Conservation (phyloP, 30 jellyfish, hydroid and myxozoan genomes). For the Aurelia sp. region DNA sequence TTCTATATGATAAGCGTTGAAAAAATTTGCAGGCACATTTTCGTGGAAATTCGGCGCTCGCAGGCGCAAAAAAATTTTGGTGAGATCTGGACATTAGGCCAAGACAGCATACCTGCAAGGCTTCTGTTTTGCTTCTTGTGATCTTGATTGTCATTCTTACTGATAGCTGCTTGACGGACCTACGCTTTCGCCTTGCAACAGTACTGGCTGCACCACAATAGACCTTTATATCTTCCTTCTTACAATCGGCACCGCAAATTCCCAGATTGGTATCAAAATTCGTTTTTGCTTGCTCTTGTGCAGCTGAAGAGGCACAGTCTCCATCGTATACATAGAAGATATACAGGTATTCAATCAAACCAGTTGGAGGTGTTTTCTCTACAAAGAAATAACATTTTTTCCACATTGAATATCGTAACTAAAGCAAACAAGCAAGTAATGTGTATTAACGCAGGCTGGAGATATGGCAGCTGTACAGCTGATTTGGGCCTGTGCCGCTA, state of each 20-base stretch:
- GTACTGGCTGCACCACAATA: conserved; percentile 70
- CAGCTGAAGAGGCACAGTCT: conserved; percentile 68
- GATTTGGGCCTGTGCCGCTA: no score
- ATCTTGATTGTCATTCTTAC: conserved; percentile 37
- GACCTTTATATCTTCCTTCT: conserved; percentile 14
- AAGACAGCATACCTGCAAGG: conserved; percentile 8
- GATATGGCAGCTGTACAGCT: no score
- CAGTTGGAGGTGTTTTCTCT: conserved; percentile 78
- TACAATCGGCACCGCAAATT: conserved; percentile 28
- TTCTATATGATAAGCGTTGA: no score
- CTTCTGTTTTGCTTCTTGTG: conserved; percentile 58
- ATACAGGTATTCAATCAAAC: conserved; percentile 22
- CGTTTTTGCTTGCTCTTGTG: conserved; percentile 39
- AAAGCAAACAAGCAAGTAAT: no score
- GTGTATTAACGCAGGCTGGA: no score
- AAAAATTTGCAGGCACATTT: no score
- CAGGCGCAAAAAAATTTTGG: no score
- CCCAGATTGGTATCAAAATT: not conserved
- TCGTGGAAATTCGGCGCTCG: no score
- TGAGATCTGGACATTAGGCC: no score
- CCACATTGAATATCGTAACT: no score
- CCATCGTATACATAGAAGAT: conserved; percentile 58
- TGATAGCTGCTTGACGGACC: conserved; percentile 36
- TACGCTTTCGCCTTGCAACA: conserved; percentile 66
- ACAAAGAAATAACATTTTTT: not conserved